Base-by-base conservation (phyloP, 2,888 invertebrate species). In the Chaetoderma sp. region DNA sequence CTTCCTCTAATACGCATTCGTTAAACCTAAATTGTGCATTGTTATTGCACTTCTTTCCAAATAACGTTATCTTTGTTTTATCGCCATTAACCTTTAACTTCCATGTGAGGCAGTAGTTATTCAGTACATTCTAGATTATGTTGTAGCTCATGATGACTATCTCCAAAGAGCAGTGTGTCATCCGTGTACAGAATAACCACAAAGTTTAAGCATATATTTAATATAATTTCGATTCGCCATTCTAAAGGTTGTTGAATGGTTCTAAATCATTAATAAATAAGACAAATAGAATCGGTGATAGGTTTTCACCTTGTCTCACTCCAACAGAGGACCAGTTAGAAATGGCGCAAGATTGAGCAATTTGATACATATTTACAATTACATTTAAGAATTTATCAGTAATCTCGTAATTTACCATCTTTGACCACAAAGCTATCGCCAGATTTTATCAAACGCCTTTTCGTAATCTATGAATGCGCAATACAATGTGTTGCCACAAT, bases 211-310 rank as follows among this genome's bases (percentile, higher is more conserved):
- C n/a, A 36, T 36, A 36, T 36, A 36, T 36, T 13, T 36, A 13
- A 36, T 13, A n/a, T n/a, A 13, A 13, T 36, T 36, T n/a, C 10
- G 39, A 10, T 36, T 36, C 39, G 10, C 10, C n/a, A 36, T 36
- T 36, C 10, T 36, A 13, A 13, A 13, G 39, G 39, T 36, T 13
- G 10, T 13, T 10, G 39, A 13, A 36, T n/a, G 4, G 4, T 30
- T 54, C 54, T 27, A 54, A 18, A 30, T 54, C 54, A 21, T 25
- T 25, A 16, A 54, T 21, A 54, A 30, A 54, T 27, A 54, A 27
- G 18, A 32, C 27, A 16, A 27, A 54, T 4, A 54, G 21, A n/a
- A 54, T 27, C 28, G 54, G 54, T 1, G 54, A 54, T 16, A 54
- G n/a, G 21, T 23, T 27, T 28, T 54, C 54, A 5, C 54, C 54